phyloP scores from a whole-genome alignment of 2,888 invertebrate genomes.

The Drosophila maculinotata region DNA sequence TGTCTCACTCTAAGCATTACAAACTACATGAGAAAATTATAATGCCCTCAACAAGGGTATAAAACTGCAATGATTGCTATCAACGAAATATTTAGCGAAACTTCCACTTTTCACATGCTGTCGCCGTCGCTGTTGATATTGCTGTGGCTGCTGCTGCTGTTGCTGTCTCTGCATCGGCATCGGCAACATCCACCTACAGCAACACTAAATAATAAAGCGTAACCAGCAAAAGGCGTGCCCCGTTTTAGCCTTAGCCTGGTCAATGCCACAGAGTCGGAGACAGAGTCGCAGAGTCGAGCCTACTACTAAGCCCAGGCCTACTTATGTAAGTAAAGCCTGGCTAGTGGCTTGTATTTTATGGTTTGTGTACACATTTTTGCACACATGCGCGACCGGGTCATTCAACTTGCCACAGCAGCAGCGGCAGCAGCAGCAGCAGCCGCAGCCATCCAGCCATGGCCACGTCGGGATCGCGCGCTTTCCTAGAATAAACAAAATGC shows the following conservation, averaged over 20 bases:
- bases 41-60: conserved; percentile 9
- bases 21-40: too few relatives aligned
- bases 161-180: conserved; percentile 1
- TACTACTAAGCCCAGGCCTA: conserved; percentile 69
- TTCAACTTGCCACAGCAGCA: conserved; percentile 79
- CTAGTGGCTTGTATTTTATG: conserved; percentile 81
- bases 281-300: conserved; percentile 46
- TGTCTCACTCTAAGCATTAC: too few relatives aligned
- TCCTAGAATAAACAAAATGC: conserved; percentile 79
- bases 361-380: conserved; percentile 82
- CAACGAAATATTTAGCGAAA: conserved; percentile 69
- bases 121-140: conserved; percentile 1
- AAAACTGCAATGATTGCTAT: conserved; percentile 55
- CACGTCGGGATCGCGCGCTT: conserved; percentile 68
- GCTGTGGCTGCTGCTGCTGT: neutral
- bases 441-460: conserved; percentile 66
- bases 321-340: conserved; percentile 76
- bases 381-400: conserved; percentile 83
- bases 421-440: too few relatives aligned
- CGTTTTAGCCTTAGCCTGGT: conserved; percentile 33
- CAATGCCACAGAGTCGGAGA: conserved; percentile 29
- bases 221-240: conserved; percentile 79
- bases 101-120: conserved; percentile 71
- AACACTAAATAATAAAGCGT: conserved; percentile 78
- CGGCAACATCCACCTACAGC: conserved; percentile 66